Conservation (phyloP, 2,797 vertebrate genomes). For the Adelosebastes latens region DNA sequence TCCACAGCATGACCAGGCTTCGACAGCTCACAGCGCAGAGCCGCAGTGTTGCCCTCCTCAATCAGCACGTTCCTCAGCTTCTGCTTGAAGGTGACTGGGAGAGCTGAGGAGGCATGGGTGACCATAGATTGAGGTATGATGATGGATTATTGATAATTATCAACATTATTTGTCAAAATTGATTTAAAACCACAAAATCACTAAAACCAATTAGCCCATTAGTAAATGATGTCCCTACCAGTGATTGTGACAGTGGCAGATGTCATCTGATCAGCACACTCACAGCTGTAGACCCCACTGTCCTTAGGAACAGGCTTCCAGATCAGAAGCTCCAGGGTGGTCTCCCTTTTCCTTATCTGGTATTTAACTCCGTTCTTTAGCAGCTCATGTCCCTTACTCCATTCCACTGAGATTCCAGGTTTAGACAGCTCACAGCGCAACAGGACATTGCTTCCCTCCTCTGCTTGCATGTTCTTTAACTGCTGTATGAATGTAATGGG, state of each 20-base stretch:
- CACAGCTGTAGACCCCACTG: conserved; percentile 88
- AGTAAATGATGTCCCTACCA: conserved; percentile 75
- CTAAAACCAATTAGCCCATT: background rate
- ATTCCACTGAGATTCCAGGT: conserved; percentile 76
- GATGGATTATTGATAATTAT: background rate
- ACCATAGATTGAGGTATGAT: background rate
- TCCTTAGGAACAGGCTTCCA: conserved; percentile 85
- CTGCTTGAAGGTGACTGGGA: conserved; percentile 86
- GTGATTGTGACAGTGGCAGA: conserved; percentile 86
- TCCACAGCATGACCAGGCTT: conserved; percentile 69
- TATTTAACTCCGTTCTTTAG: conserved; percentile 83
- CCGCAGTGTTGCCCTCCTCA: conserved; percentile 78
- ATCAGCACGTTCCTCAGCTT: conserved; percentile 75
- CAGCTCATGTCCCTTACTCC: conserved; percentile 79
- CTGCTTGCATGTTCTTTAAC: conserved; percentile 74
- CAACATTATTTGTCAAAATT: background rate
- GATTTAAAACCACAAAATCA: background rate
- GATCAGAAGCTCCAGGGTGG: conserved; percentile 86
- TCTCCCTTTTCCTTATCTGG: conserved; percentile 84
- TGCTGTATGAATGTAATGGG: conserved; percentile 80
- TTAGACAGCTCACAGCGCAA: conserved; percentile 88
- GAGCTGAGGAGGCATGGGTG: conserved; percentile 64
- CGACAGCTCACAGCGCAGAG: conserved; percentile 83
- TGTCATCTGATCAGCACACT: conserved; percentile 88
- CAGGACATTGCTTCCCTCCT: conserved; percentile 78